phyloP scores from a whole-genome alignment of 2,113 vertebrate species.

The Corythornis cristatus region DNA sequence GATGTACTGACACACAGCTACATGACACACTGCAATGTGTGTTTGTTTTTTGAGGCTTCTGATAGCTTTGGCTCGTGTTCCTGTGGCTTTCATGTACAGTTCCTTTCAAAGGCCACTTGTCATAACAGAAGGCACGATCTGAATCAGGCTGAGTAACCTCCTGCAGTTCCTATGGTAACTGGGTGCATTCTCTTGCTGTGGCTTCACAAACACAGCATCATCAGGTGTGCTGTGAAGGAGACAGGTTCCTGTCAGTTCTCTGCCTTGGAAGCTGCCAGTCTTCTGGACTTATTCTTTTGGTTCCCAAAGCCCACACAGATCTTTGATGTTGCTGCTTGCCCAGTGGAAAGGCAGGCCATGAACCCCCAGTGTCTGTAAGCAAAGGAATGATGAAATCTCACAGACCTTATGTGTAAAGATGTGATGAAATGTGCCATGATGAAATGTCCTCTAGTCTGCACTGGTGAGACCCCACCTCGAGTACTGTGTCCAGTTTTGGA shows the following conservation, averaged over 20 bases:
- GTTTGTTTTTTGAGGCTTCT: not conserved
- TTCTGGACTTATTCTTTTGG: no score
- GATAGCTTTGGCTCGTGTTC: not conserved
- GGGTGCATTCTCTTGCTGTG: conserved; percentile 39
- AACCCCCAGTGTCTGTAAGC: not conserved
- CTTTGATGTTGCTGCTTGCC: not conserved
- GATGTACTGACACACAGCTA: fast-evolving
- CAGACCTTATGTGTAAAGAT: not conserved
- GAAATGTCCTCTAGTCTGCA: no score
- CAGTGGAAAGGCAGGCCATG: not conserved
- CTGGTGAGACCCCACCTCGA: no score
- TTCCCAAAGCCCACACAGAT: not conserved
- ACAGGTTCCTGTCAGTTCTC: not conserved
- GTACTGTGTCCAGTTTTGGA: no score
- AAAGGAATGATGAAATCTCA: not conserved
- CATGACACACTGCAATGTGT: not conserved
- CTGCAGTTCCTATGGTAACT: conserved; percentile 70
- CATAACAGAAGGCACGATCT: not conserved
- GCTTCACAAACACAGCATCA: not conserved
- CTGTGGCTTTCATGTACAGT: not conserved
- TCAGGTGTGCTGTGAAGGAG: conserved; percentile 11
- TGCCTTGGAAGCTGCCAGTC: not conserved
- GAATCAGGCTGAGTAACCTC: conserved; percentile 47
- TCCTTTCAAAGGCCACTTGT: not conserved
- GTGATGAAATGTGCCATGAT: no score